Percentiles rank a stretch among this genome's conserved stretches.
phyloP scores from a whole-genome alignment of 1,140 invertebrate species.

The Trichonephila clavipes region DNA sequence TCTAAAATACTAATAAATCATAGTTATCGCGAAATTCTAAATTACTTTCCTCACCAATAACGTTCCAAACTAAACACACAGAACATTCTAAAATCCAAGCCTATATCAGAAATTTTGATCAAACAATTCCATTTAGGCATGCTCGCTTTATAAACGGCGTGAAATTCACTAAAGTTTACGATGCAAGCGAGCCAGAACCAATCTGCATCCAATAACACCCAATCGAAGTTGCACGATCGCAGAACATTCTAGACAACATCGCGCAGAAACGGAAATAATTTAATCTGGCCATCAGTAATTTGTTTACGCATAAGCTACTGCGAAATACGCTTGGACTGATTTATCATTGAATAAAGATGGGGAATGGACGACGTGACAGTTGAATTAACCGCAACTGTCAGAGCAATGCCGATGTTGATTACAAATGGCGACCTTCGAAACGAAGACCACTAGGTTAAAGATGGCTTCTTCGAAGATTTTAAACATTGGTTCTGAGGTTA shows the following conservation, averaged over 20 bases:
- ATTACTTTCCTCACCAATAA: neutral
- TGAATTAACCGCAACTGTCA: slow-evolving; percentile 41
- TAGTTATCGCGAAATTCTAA: too few species aligned
- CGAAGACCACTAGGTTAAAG: slow-evolving; percentile 6
- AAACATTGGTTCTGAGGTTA: neutral
- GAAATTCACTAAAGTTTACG: neutral
- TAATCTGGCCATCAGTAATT: neutral
- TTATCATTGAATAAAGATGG: slow-evolving; percentile 27
- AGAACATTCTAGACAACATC: neutral
- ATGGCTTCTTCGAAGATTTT: neutral
- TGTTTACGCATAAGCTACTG: neutral
- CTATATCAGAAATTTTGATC: slow-evolving; percentile 11
- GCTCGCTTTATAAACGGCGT: neutral
- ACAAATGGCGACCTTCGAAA: slow-evolving; percentile 39
- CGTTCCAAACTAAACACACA: neutral
- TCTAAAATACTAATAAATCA: too few species aligned
- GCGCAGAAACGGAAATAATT: neutral
- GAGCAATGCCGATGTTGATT: neutral
- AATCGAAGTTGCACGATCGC: neutral
- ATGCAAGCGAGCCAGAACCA: neutral
- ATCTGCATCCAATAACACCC: neutral
- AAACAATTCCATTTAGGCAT: neutral
- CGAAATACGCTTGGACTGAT: neutral
- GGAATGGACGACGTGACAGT: slow-evolving; percentile 11
- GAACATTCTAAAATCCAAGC: neutral